Evolutionary conservation across 2,113 vertebrate genomes (phyloP), one percentile per base, ranked within the genome.

Genomic region (Laticauda laticaudata): DNA sequence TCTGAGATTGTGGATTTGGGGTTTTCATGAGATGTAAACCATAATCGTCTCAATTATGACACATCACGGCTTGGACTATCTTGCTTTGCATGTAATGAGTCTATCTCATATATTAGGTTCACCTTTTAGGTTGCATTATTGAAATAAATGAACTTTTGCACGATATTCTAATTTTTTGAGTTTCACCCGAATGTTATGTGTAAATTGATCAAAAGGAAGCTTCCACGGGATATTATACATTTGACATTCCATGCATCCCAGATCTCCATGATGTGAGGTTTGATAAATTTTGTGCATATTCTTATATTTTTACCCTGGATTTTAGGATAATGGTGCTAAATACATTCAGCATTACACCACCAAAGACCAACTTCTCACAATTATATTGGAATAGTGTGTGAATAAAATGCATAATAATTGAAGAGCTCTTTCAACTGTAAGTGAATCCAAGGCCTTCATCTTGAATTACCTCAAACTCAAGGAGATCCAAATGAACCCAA

Each of bases 401-500:
- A 20, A 88, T 54, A n/a, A 18, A 54, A 54, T 21, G 15, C 3
- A 12, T 81, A 5, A 81, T 21, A 39, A 20, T 39, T 81, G 34
- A 43, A 81, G 34, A 43, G 18, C 3, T 81, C 7, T 81, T 81
- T 81, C 75, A 81, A 81, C 34, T 43, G 18, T 81, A n/a, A n/a
- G 53, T 89, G 88, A 57, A 51, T 29, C 10, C n/a, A 24, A 64
- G 6, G 11, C 14, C 15, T 3, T 21, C 34, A 96, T 97, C 96
- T 96, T 97, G 97, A 96, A 97, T 97, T 97, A 97, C 97, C 97
- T 97, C 97, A 98, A 98, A 98, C 97, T 96, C 98, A 98, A 95
- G 97, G 97, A 97, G 98, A 98, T 99, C 98, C 98, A 98, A 98
- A 98, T 98, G 98, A 97, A 96, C 98, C 98, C 97, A 98, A 97